phyloP scores from a whole-genome alignment of 2,113 vertebrate species.

The Chitala chitala region DNA sequence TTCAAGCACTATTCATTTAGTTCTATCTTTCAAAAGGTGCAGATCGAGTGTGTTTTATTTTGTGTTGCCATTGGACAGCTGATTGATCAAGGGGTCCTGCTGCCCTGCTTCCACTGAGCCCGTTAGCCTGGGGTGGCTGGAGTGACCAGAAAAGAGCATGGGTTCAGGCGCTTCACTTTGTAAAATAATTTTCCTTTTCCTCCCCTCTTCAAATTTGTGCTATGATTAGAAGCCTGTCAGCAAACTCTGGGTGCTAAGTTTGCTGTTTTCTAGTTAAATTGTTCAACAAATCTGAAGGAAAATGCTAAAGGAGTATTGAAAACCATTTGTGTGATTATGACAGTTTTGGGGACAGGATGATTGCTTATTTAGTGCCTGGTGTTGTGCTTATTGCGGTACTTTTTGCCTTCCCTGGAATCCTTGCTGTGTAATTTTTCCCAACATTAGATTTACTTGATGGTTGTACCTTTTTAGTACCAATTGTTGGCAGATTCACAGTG shows the following conservation, averaged over 20 bases:
- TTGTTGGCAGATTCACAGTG: constrained; percentile 52
- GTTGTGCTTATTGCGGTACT: constrained; percentile 73
- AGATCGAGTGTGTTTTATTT: background rate
- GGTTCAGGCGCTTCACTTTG: background rate
- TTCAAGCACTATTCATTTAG: background rate
- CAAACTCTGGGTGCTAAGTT: constrained; percentile 14
- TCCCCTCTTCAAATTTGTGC: too few species aligned
- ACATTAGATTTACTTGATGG: constrained; percentile 66
- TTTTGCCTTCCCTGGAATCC: constrained; percentile 50
- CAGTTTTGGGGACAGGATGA: background rate
- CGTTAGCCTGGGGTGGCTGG: constrained; percentile 11
- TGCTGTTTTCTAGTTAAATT: background rate
- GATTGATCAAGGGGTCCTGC: background rate
- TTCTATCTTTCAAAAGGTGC: background rate
- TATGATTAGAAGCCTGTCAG: background rate
- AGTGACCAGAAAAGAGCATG: background rate
- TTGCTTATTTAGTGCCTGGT: constrained; percentile 50
- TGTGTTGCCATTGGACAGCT: background rate
- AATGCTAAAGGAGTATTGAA: background rate
- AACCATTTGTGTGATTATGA: background rate
- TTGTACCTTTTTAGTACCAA: constrained; percentile 54
- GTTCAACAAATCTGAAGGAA: background rate
- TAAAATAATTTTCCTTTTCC: too few species aligned
- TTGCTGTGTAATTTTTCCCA: constrained; percentile 47
- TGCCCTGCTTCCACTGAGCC: constrained; percentile 15